These are phyloP conservation scores for Cerastoderma edule DNA, from an alignment of 2,888 invertebrate species.

Conservation along the genomic window DNA sequence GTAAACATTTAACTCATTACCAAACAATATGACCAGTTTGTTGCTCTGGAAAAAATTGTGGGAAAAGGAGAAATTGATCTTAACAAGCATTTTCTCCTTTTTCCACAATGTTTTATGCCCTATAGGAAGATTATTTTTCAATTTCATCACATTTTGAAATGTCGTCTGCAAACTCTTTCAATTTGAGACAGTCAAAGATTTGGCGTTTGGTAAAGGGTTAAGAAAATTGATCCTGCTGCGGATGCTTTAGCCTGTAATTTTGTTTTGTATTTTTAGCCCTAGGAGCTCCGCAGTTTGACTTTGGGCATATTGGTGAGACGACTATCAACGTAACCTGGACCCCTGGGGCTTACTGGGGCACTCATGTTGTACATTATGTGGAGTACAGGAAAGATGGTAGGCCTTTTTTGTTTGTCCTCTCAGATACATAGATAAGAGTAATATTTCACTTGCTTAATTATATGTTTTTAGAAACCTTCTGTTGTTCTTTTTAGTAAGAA, in stretches of 20 bases:
- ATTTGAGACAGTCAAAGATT: no score
- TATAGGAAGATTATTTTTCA: no score
- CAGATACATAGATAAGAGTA: no score
- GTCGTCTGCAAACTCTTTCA: no score
- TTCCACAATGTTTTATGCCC: constrained; percentile 3
- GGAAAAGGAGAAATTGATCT: no score
- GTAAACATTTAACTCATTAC: no score
- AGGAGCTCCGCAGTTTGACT: constrained; percentile 70
- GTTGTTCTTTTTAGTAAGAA: no score
- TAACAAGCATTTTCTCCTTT: not conserved
- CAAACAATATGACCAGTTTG: no score
- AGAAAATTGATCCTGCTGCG: not conserved
- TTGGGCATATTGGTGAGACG: constrained; percentile 66
- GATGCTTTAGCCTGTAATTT: not conserved
- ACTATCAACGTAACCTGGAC: constrained; percentile 77
- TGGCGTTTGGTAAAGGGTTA: not conserved
- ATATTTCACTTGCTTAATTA: no score
- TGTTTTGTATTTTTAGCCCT: constrained; percentile 69
- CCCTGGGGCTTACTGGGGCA: constrained; percentile 64
- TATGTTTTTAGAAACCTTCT: no score
- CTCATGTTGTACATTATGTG: constrained; percentile 86
- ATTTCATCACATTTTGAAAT: no score
- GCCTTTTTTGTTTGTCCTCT: not conserved
- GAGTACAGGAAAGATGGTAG: constrained; percentile 87
- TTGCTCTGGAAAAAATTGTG: no score